phyloP scores from a whole-genome alignment of 2,113 vertebrate genomes.

The Silurus asotus region DNA sequence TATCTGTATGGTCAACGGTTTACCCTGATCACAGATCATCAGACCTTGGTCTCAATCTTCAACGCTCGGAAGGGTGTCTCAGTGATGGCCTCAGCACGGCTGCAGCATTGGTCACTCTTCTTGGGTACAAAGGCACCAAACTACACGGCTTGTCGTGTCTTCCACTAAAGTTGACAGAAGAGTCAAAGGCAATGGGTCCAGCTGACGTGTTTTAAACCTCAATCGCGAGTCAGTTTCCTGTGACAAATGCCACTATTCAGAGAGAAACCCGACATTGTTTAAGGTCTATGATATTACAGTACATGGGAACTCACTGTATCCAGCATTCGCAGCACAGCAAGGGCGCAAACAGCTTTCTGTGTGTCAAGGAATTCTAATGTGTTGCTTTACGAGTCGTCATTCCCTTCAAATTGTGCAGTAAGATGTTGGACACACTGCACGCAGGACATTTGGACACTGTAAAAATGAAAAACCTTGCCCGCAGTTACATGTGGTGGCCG shows the following conservation, averaged over 20 bases:
- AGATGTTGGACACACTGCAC: background rate
- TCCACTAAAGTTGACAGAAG: too few species aligned
- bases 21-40: slow-evolving; percentile 36
- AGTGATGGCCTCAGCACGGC: background rate
- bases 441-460: slow-evolving; percentile 1
- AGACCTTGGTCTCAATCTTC: slow-evolving; percentile 29
- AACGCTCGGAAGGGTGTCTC: slow-evolving; percentile 22
- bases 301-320: background rate
- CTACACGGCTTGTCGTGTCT: background rate
- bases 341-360: slow-evolving; percentile 6
- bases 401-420: background rate
- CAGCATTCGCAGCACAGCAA: background rate
- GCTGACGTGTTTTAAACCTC: too few species aligned
- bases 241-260: too few species aligned
- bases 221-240: too few species aligned
- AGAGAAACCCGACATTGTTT: slow-evolving; percentile 6
- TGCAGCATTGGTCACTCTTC: slow-evolving; percentile 42
- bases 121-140: slow-evolving; percentile 30
- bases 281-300: slow-evolving; percentile 27
- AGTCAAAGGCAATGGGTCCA: too few species aligned
- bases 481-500: background rate
- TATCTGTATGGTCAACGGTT: slow-evolving; percentile 38
- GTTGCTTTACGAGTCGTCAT: background rate
- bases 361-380: background rate
- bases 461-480: slow-evolving; percentile 44